Evolutionary conservation across 2,797 vertebrate genomes (phyloP).

Genomic region (Gobionotothen gibberifrons): DNA sequence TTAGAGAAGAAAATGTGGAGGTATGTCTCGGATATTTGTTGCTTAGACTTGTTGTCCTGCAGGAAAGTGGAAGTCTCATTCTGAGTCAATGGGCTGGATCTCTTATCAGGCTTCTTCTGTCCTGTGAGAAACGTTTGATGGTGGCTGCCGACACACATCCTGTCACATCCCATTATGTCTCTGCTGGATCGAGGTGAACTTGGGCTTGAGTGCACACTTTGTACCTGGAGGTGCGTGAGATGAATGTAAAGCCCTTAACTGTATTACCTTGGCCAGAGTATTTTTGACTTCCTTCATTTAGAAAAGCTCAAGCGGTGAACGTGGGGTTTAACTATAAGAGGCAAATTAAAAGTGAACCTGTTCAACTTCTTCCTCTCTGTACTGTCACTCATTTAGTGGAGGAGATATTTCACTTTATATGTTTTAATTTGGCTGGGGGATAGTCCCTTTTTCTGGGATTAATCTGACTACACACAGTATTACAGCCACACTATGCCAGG

Average conservation of each 20-base stretch:
- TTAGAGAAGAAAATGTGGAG: neutral
- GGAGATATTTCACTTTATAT: conserved; percentile 18
- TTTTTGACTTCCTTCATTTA: conserved; percentile 20
- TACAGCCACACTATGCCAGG: conserved; percentile 44
- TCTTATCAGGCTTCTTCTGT: conserved; percentile 5
- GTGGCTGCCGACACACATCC: conserved; percentile 3
- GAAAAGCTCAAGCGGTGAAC: conserved; percentile 4
- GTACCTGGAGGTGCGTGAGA: conserved; percentile 30
- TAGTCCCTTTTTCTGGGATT: conserved; percentile 44
- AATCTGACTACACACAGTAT: conserved; percentile 44
- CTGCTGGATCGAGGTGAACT: conserved; percentile 24
- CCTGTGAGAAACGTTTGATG: conserved; percentile 14
- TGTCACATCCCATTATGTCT: neutral
- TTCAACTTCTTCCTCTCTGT: neutral
- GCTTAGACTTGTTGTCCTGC: neutral
- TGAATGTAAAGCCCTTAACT: conserved; percentile 32
- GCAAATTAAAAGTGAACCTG: conserved; percentile 5
- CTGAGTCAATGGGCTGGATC: no score
- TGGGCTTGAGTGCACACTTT: conserved; percentile 26
- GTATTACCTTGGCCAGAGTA: conserved; percentile 8
- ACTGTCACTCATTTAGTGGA: conserved; percentile 1
- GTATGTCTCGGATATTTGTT: neutral
- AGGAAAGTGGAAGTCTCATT: neutral
- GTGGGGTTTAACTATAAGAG: conserved; percentile 4
- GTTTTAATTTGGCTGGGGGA: conserved; percentile 5